Base-by-base conservation (phyloP, 1,140 invertebrate species). In the Drosophila ambigua region DNA sequence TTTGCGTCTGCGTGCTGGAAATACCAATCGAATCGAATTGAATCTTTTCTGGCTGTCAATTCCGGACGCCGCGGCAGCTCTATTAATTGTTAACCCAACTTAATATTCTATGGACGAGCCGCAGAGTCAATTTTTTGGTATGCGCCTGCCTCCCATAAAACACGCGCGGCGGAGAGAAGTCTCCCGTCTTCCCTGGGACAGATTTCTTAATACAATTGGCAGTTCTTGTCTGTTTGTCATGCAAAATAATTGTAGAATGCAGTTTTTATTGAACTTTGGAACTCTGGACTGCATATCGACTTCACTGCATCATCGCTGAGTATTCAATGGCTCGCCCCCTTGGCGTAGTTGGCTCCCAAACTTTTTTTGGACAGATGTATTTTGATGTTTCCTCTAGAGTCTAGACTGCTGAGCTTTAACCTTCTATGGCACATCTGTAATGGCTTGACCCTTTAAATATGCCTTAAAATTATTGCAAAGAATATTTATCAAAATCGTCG, bases 171-270 rank as follows among this genome's bases (percentile, higher is more conserved):
- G 64, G 26, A 49, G 64, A 68, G 49, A 60, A 66, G 35, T 60
- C 28, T 58, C 53, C 20, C 5, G 9, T 53, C 46, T 59, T 46
- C 64, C 26, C 35, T 11, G 44, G 20, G 43, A 55, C 62, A 46
- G 66, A 80, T 54, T 48, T 52, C 48, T 79, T 83, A 57, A 39
- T 39, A 13, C 35, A 39, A 39, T 11, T 39, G 35, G 66, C 69
- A 69, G 83, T 81, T 74, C 63, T 80, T 65, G 58, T 63, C 65
- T 77, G 54, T 87, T 85, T 85, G 74, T 82, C 60, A 82, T 85
- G 82, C 78, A 64, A 85, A 85, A 62, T 82, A 61, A 45, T 64
- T 61, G 43, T 20, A 74, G 75, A 71, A 75, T 71, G 74, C 60
- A 63, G 16, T 55, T 39, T 13, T 39, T 13, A 39, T 39, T 39